Evolutionary conservation across 2,797 vertebrate genomes (phyloP).

Genomic region (Halcyon badia): DNA sequence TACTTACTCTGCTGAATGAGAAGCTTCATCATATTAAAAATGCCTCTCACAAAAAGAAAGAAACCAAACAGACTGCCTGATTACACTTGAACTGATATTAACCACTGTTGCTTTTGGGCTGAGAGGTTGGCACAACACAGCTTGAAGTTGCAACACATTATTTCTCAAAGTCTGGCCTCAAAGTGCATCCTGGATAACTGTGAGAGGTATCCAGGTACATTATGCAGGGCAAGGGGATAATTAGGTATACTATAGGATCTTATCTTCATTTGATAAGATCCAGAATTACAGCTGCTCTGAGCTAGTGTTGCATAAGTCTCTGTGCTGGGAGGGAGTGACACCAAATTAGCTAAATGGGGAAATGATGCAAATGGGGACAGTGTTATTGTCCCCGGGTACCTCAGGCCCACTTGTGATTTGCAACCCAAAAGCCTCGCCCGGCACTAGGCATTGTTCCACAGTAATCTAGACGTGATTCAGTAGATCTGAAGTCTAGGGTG

Average conservation of each 20-base stretch:
- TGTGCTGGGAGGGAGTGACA: not conserved
- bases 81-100: not conserved
- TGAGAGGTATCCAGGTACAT: not conserved
- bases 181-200: not conserved
- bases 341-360: not conserved
- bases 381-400: no score
- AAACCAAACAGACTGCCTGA: not conserved
- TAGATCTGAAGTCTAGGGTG: not conserved
- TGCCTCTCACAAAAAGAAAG: not conserved
- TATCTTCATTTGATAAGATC: not conserved
- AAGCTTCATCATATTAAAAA: not conserved
- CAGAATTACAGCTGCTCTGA: not conserved
- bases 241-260: no score
- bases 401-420: not conserved
- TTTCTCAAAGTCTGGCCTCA: not conserved
- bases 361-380: not conserved
- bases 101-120: not conserved
- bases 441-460: not conserved
- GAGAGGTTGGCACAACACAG: not conserved
- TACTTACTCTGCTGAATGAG: not conserved
- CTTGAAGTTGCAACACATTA: not conserved
- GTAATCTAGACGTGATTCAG: not conserved
- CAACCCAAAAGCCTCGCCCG: not conserved
- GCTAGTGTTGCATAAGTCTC: not conserved
- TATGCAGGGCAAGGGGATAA: not conserved